phyloP scores from a whole-genome alignment of 2,888 invertebrate genomes.

The Altica lythri region DNA sequence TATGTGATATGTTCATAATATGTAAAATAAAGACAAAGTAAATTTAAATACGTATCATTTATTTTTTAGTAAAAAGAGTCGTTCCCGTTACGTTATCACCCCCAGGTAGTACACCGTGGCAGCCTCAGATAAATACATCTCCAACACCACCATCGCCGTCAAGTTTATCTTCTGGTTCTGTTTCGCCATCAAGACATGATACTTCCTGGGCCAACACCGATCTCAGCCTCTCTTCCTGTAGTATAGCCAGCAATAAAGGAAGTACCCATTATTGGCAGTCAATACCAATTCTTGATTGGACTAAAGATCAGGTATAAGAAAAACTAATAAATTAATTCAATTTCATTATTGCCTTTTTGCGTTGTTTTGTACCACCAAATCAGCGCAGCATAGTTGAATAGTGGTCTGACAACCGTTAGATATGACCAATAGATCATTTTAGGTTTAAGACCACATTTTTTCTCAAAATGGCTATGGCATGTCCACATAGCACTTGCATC shows the following conservation, averaged over 20 bases:
- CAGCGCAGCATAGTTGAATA: too few species aligned
- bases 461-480: too few species aligned
- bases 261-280: constrained; percentile 70
- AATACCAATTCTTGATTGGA: constrained; percentile 77
- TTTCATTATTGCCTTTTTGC: too few species aligned
- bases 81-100: constrained; percentile 66
- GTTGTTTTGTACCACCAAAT: too few species aligned
- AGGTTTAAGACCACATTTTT: too few species aligned
- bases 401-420: too few species aligned
- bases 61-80: constrained; percentile 66
- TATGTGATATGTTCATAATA: too few species aligned
- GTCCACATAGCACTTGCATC: too few species aligned
- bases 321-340: too few species aligned
- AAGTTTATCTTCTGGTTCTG: constrained; percentile 67
- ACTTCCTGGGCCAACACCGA: constrained; percentile 62
- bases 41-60: constrained; percentile 14
- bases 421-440: too few species aligned
- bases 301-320: constrained; percentile 77
- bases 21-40: too few species aligned
- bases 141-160: constrained; percentile 67
- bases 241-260: constrained; percentile 67
- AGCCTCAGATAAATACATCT: constrained; percentile 55
- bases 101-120: constrained; percentile 68
- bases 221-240: constrained; percentile 64
- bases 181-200: constrained; percentile 60